Evolutionary conservation across 2,797 vertebrate genomes (phyloP).

Genomic region (Mallotus villosus): DNA sequence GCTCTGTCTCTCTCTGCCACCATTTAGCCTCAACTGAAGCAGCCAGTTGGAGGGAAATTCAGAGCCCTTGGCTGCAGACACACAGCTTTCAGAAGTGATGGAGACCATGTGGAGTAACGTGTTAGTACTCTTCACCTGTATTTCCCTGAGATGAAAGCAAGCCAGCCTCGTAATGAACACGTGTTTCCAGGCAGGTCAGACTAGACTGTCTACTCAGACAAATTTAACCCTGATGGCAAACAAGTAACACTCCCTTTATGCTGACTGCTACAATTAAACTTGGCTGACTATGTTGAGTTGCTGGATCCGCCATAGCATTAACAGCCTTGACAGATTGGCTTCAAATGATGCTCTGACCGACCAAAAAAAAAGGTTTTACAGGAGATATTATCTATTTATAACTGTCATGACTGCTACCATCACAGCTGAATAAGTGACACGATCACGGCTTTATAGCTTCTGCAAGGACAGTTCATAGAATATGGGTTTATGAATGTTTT

Average conservation of each 20-base stretch:
- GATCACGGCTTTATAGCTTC: neutral
- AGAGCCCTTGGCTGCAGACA: slow-evolving; percentile 39
- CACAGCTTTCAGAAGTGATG: slow-evolving; percentile 58
- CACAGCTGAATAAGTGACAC: slow-evolving; percentile 4
- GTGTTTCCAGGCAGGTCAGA: slow-evolving; percentile 28
- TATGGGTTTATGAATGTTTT: slow-evolving; percentile 24
- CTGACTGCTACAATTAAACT: slow-evolving; percentile 36
- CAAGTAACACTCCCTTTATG: slow-evolving; percentile 40
- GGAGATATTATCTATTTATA: no score
- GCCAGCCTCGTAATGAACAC: slow-evolving; percentile 47
- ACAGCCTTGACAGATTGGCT: slow-evolving; percentile 19
- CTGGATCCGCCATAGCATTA: slow-evolving; percentile 17
- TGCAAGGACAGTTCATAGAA: neutral
- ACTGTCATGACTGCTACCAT: neutral
- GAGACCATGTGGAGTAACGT: slow-evolving; percentile 20
- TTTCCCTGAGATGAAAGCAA: slow-evolving; percentile 39
- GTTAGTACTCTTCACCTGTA: slow-evolving; percentile 46
- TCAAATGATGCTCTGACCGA: slow-evolving; percentile 8
- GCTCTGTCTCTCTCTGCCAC: neutral
- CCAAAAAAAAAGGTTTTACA: no score
- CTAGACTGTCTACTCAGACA: slow-evolving; percentile 47
- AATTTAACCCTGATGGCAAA: slow-evolving; percentile 33
- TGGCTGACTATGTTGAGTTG: slow-evolving; percentile 18
- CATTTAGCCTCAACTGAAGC: slow-evolving; percentile 29
- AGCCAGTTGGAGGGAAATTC: slow-evolving; percentile 34